A percentile compares a stretch with the other conserved stretches of the same genome.
Evolutionary conservation across 2,113 vertebrate genomes (phyloP).

Genomic region (Rhodinocichla rosea): DNA sequence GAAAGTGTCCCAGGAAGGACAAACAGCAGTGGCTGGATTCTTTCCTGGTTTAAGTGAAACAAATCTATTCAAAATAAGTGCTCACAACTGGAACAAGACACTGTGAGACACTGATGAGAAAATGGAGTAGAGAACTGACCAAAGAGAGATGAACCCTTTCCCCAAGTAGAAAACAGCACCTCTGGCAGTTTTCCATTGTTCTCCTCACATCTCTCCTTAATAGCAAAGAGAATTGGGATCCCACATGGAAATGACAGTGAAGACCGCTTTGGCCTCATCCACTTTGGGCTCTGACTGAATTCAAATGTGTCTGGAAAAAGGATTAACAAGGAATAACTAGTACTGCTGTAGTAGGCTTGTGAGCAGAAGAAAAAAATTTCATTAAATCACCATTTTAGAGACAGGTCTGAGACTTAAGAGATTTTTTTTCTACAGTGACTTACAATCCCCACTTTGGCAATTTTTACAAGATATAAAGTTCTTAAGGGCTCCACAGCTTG

Average conservation of each 20-base stretch:
- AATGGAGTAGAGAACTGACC: background rate
- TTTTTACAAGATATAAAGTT: background rate
- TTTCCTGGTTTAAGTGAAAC: background rate
- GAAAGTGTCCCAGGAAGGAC: background rate
- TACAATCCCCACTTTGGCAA: background rate
- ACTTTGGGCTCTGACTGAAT: background rate
- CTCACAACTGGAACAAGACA: background rate
- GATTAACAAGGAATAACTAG: background rate
- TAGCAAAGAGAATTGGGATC: background rate
- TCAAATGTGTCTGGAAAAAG: background rate
- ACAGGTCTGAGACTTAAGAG: background rate
- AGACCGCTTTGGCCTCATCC: background rate
- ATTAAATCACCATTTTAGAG: background rate
- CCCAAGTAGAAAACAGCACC: background rate
- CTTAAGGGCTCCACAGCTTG: background rate
- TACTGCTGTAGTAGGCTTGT: background rate
- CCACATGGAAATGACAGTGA: background rate
- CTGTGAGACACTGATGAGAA: background rate
- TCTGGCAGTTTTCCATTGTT: background rate
- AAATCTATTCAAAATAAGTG: background rate
- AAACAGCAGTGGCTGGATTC: background rate
- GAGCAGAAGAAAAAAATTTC: background rate
- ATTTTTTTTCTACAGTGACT: background rate
- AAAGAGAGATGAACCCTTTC: background rate
- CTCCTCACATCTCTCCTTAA: background rate